Evolutionary conservation across 2,797 vertebrate genomes (phyloP).

Genomic region (Phalanger gymnotis): DNA sequence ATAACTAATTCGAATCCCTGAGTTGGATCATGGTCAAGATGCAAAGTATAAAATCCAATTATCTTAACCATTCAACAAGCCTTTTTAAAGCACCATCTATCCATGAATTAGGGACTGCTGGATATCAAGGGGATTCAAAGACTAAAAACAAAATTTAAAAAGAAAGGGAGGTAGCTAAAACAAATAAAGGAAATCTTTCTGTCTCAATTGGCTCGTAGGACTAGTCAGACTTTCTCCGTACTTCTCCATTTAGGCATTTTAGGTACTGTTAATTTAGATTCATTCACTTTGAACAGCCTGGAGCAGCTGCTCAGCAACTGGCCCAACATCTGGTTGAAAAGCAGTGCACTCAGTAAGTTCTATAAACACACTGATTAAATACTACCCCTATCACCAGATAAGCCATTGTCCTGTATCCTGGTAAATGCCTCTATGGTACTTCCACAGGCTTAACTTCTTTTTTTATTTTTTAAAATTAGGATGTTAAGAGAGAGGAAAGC

Average conservation of each 20-base stretch:
- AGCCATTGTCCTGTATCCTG: neutral
- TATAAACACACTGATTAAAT: conserved; percentile 23
- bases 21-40: neutral
- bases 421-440: neutral
- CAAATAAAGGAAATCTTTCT: conserved; percentile 40
- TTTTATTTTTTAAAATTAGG: neutral
- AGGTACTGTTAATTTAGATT: conserved; percentile 63
- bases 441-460: neutral
- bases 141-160: neutral
- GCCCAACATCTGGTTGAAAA: conserved; percentile 50
- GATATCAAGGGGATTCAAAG: neutral
- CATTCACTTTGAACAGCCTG: conserved; percentile 61
- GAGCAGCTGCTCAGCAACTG: conserved; percentile 61
- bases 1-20: conserved; percentile 52
- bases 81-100: neutral
- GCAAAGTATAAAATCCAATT: neutral
- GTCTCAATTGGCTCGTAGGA: conserved; percentile 37
- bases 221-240: conserved; percentile 46
- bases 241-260: conserved; percentile 61
- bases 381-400: conserved; percentile 1
- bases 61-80: neutral
- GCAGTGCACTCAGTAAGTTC: conserved; percentile 38
- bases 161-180: conserved; percentile 17
- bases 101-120: neutral
- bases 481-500: neutral